Percentiles rank a stretch among this genome's conserved stretches.
Evolutionary conservation across 2,888 invertebrate genomes (phyloP).

Genomic region (Archaeoteleia sp.): DNA sequence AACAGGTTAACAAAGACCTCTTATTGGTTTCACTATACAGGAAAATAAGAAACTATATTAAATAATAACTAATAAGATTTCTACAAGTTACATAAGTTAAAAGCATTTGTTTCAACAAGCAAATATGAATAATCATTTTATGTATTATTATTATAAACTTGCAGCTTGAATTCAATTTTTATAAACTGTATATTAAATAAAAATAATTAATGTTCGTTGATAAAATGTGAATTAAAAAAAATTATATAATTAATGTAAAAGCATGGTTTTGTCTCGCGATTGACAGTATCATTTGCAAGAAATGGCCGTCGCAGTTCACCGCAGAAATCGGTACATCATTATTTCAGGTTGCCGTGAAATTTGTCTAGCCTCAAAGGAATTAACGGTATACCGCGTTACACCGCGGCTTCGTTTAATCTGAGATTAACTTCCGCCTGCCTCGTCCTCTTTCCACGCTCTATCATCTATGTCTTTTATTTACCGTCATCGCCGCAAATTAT

Average conservation of each 20-base stretch:
- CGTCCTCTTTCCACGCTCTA: slow-evolving; percentile 18
- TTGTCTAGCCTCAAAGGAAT: slow-evolving; percentile 47
- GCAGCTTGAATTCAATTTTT: too few relatives aligned
- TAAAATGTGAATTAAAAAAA: too few relatives aligned
- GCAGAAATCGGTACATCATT: slow-evolving; percentile 45
- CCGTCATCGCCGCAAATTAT: slow-evolving; percentile 4
- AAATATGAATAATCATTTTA: too few relatives aligned
- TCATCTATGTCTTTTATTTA: background rate
- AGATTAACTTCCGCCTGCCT: slow-evolving; percentile 45
- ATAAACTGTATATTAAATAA: too few relatives aligned
- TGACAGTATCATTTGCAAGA: slow-evolving; percentile 33
- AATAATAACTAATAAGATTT: too few relatives aligned
- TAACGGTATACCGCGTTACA: slow-evolving; percentile 49
- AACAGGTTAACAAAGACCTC: background rate
- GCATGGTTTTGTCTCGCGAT: slow-evolving; percentile 3
- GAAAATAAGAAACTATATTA: too few relatives aligned
- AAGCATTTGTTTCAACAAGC: too few relatives aligned
- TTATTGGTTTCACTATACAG: too few relatives aligned
- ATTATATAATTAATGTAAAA: too few relatives aligned
- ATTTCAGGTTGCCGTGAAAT: slow-evolving; percentile 48
- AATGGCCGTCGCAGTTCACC: slow-evolving; percentile 34
- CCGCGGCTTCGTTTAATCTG: slow-evolving; percentile 39
- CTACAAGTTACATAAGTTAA: too few relatives aligned
- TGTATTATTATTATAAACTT: too few relatives aligned
- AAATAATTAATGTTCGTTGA: too few relatives aligned